Percentiles rank a stretch among this genome's conserved stretches.
Evolutionary conservation across 1,140 invertebrate species (phyloP).

Genomic region (Drosophila varians): DNA sequence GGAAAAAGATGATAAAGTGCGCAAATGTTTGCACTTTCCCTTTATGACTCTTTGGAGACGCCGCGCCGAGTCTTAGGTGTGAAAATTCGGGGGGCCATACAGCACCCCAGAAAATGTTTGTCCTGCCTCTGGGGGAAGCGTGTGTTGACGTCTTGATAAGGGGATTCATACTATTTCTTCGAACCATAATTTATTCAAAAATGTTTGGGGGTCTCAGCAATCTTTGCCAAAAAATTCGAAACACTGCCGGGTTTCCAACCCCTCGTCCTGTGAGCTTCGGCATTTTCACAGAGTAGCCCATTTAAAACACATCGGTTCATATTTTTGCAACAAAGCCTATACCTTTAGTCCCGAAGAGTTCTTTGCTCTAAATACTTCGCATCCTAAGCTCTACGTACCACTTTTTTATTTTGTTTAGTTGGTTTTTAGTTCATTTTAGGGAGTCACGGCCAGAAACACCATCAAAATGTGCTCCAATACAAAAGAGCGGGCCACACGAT

Average conservation of each 20-base stretch:
- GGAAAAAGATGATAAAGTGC: constrained; percentile 79
- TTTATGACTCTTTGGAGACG: constrained; percentile 75
- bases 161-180: constrained; percentile 44
- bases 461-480: constrained; percentile 45
- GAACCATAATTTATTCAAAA: constrained; percentile 35
- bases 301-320: constrained; percentile 26
- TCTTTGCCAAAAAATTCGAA: constrained; percentile 3
- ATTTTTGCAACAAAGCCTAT: constrained; percentile 5
- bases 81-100: constrained; percentile 12
- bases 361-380: not conserved
- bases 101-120: constrained; percentile 17
- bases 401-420: constrained; percentile 4
- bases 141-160: constrained; percentile 69
- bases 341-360: constrained; percentile 1
- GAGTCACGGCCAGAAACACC: not conserved
- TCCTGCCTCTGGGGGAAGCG: constrained; percentile 6
- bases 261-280: constrained; percentile 5
- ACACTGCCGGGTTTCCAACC: not conserved
- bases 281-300: constrained; percentile 58
- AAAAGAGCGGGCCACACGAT: constrained; percentile 56
- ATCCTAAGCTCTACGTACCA: constrained; percentile 1
- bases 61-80: constrained; percentile 48
- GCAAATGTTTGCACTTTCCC: constrained; percentile 81
- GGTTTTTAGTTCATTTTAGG: not conserved
- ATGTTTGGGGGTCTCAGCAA: not conserved